Conservation (phyloP, 2,888 invertebrate genomes). For the Caenorhabditis zanzibari region DNA sequence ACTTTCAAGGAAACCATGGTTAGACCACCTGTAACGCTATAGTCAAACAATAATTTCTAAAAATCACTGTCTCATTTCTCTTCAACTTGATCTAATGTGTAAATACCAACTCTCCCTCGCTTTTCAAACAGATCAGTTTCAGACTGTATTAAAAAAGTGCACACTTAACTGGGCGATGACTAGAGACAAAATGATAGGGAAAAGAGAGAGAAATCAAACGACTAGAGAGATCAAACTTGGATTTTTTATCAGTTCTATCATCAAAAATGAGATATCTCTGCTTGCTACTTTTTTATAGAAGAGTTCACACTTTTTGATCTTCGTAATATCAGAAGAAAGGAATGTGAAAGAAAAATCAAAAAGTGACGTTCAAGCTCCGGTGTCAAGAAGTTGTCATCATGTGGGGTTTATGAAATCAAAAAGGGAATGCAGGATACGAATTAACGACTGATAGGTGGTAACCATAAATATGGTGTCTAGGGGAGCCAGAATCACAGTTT, state of each 20-base stretch:
- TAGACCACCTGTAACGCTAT: background rate
- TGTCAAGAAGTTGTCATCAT: conserved; percentile 36
- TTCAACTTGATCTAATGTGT: conserved; percentile 35
- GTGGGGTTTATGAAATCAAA: conserved; percentile 19
- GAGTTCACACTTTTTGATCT: conserved; percentile 30
- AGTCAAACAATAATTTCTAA: conserved; percentile 23
- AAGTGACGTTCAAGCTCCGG: conserved; percentile 56
- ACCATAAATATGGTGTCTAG: background rate
- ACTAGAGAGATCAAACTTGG: conserved; percentile 52
- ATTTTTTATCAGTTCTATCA: conserved; percentile 25
- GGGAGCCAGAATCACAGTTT: background rate
- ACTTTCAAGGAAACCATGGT: background rate
- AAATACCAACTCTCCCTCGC: background rate
- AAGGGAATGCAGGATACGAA: conserved; percentile 34
- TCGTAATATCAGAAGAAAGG: conserved; percentile 19
- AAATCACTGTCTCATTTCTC: conserved; percentile 8
- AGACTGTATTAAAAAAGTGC: conserved; percentile 43
- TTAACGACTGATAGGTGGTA: conserved; percentile 21
- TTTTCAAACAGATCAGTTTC: conserved; percentile 54
- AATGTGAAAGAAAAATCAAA: conserved; percentile 20
- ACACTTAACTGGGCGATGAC: conserved; percentile 30
- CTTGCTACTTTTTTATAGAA: background rate
- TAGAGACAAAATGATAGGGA: background rate
- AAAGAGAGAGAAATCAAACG: conserved; percentile 43
- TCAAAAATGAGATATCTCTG: conserved; percentile 8